Evolutionary conservation across 1,140 invertebrate genomes (phyloP), one percentile per base, ranked within the genome.

Genomic region (Drosophila nasuta): DNA sequence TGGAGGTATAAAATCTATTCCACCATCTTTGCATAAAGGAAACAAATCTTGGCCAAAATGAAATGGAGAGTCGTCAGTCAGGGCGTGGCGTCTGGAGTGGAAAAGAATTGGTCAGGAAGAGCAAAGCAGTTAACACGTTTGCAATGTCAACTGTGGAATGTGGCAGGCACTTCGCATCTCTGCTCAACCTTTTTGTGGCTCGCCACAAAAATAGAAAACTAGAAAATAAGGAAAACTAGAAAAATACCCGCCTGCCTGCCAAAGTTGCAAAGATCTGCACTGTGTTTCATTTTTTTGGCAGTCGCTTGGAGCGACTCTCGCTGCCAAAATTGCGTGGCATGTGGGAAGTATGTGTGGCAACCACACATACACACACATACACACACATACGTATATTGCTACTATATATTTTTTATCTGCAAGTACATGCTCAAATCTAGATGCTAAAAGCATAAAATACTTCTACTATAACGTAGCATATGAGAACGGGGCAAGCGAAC

Each of bases 401-500:
- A 38, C 35, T 38, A 38, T 49, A 20, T 2, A 87, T 88, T 70
- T 87, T 87, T 79, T 88, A 71, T 82, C 66, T 63, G 73, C 71
- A 77, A 79, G 79, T 83, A 75, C 69, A 87, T 88, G 80, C 73
- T 80, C 80, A 87, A 87, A 88, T 83, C 83, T 88, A 83, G 82
- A 67, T 41, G 57, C 52, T 68, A 66, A 82, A 60, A 25, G 66
- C 52, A 63, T 59, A 65, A 64, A 71, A 48, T 60, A 71, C 11
- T 33, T 7, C 5, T 33, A 33, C 0, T 33, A 33, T 25, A 49
- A 45, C 33, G 28, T 15, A 46, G 38, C 68, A 74, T 60, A 63
- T 60, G 63, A 28, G 30, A 66, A 43, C 1, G 63, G 30, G 17
- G 15, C 30, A 52, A n/a, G 60, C 41, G 52, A 15, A 15, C 35